Evolutionary conservation across 2,113 vertebrate species (phyloP).

Genomic region (Natator depressus): DNA sequence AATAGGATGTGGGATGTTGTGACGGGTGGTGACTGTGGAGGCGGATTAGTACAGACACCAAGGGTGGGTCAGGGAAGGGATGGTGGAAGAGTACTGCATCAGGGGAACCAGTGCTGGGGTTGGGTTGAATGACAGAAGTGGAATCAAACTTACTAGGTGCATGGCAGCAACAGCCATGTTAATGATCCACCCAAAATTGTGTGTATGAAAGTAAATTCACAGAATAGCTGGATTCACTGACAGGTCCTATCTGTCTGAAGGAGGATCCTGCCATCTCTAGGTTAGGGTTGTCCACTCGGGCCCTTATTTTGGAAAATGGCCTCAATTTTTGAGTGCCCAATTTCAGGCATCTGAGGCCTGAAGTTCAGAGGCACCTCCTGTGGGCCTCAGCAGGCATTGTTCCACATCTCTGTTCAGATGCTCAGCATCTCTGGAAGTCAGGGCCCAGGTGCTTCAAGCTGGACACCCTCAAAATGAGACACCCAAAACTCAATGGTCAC

Average conservation of each 20-base stretch:
- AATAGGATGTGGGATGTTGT: background rate
- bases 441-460: background rate
- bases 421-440: background rate
- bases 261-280: background rate
- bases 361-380: background rate
- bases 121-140: background rate
- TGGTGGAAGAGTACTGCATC: background rate
- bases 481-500: fast-evolving
- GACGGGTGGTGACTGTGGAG: too few relatives aligned
- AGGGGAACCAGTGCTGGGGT: background rate
- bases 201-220: background rate
- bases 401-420: background rate
- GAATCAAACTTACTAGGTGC: background rate
- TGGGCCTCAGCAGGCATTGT: background rate
- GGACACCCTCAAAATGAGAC: background rate
- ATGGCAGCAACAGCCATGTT: background rate
- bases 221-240: background rate
- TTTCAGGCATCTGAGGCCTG: background rate
- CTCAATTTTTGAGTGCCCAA: background rate
- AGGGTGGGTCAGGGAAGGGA: background rate
- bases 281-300: background rate
- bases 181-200: background rate
- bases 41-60: background rate
- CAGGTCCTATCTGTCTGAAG: background rate
- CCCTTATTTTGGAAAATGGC: background rate